These are phyloP conservation scores for Halictus ligatus DNA, from an alignment of 2,888 invertebrate genomes.

Conservation along the genomic window DNA sequence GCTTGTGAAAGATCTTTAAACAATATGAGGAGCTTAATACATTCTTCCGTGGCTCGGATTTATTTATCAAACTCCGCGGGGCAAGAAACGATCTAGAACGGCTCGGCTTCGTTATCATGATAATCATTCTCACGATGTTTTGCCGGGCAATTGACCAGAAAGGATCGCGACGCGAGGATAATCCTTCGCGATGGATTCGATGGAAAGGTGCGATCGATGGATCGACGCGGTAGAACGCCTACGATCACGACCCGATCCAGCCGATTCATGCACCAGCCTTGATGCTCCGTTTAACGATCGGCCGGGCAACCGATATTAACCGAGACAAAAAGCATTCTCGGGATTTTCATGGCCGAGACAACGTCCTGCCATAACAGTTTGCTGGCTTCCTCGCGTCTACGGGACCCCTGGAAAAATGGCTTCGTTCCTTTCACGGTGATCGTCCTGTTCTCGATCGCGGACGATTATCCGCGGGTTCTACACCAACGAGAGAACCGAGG, in stretches of 20 bases:
- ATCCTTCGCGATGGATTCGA: constrained; percentile 31
- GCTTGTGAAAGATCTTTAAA: neutral
- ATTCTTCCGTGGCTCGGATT: neutral
- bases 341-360: constrained; percentile 29
- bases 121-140: constrained; percentile 45
- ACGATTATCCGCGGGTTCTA: constrained; percentile 38
- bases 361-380: neutral
- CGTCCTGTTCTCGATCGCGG: constrained; percentile 36
- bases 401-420: constrained; percentile 35
- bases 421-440: constrained; percentile 43
- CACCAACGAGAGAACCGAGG: neutral
- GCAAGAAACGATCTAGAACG: neutral
- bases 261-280: constrained; percentile 41
- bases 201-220: constrained; percentile 33
- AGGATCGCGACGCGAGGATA: constrained; percentile 20
- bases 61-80: neutral
- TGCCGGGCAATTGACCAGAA: neutral
- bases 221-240: constrained; percentile 28
- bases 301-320: constrained; percentile 48
- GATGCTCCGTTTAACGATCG: constrained; percentile 50
- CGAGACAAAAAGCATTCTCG: constrained; percentile 49
- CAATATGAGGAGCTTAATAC: neutral
- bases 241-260: constrained; percentile 28
- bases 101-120: constrained; percentile 21
- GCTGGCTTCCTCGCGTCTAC: neutral